Evolutionary conservation across 2,113 vertebrate species (phyloP).

Genomic region (Protobothrops mucrosquamatus): DNA sequence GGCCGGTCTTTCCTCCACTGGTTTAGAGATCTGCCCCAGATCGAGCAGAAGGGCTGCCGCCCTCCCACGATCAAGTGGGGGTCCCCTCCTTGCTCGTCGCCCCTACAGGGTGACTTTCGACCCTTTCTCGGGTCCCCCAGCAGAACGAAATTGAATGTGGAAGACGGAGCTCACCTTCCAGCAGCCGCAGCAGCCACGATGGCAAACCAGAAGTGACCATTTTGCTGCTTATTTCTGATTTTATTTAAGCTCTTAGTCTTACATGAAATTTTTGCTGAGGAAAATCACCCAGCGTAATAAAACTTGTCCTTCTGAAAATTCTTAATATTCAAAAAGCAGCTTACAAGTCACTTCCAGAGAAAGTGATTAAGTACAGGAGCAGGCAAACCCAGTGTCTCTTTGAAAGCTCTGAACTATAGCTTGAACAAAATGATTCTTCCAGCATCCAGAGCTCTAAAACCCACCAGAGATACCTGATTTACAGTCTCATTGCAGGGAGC

Average conservation of each 20-base stretch:
- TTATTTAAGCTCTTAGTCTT: background rate
- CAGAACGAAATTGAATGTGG: too few species aligned
- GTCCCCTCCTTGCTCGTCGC: too few species aligned
- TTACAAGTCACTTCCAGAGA: background rate
- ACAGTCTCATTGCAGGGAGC: background rate
- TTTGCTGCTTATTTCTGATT: background rate
- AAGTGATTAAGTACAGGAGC: background rate
- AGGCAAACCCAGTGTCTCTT: background rate
- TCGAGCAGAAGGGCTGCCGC: too few species aligned
- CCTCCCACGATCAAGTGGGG: too few species aligned
- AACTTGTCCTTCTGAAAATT: background rate
- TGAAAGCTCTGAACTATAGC: background rate
- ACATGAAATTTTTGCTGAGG: background rate
- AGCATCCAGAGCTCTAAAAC: background rate
- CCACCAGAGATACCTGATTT: background rate
- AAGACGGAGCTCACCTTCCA: too few species aligned
- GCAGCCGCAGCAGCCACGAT: too few species aligned
- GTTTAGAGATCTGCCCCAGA: too few species aligned
- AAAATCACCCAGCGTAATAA: background rate
- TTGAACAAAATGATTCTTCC: background rate
- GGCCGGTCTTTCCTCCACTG: too few species aligned
- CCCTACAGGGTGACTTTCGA: too few species aligned
- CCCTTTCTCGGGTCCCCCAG: too few species aligned
- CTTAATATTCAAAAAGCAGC: background rate
- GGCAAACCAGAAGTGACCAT: background rate